These are phyloP conservation scores for Sphaerophoria rueppellii DNA, from an alignment of 2,888 invertebrate species.

Conservation along the genomic window DNA sequence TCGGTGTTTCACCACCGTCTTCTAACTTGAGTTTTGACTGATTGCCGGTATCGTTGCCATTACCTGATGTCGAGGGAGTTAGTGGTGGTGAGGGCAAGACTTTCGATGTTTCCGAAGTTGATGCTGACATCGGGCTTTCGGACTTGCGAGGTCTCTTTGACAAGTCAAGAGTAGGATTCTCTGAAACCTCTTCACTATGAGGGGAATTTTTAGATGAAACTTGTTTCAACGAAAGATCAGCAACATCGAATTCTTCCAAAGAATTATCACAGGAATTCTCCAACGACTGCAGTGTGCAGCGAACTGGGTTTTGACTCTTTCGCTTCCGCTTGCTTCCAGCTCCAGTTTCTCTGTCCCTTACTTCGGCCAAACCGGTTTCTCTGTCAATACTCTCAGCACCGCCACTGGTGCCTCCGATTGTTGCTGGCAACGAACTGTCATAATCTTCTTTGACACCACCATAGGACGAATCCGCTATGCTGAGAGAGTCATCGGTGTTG, in stretches of 20 bases:
- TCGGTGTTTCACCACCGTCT: slow-evolving; percentile 53
- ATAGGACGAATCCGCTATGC: slow-evolving; percentile 83
- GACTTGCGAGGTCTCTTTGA: slow-evolving; percentile 75
- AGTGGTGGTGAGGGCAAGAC: slow-evolving; percentile 81
- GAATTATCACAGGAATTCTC: slow-evolving; percentile 81
- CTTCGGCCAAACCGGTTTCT: slow-evolving; percentile 28
- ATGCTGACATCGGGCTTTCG: slow-evolving; percentile 73
- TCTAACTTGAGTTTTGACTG: slow-evolving; percentile 40
- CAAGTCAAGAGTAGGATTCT: slow-evolving; percentile 75
- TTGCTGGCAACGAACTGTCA: slow-evolving; percentile 73
- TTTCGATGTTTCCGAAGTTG: slow-evolving; percentile 78
- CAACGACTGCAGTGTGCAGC: slow-evolving; percentile 85
- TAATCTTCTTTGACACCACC: slow-evolving; percentile 81
- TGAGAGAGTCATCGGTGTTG: slow-evolving; percentile 85
- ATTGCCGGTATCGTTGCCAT: slow-evolving; percentile 63
- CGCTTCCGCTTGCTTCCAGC: slow-evolving; percentile 89
- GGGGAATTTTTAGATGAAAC: slow-evolving; percentile 20
- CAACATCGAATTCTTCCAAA: slow-evolving; percentile 79
- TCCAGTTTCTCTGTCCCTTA: slow-evolving; percentile 62
- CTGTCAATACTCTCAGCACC: slow-evolving; percentile 60
- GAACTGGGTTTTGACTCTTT: slow-evolving; percentile 93
- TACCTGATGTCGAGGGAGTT: slow-evolving; percentile 77
- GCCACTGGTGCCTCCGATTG: slow-evolving; percentile 65
- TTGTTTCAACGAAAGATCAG: slow-evolving; percentile 79
- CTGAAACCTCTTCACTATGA: slow-evolving; percentile 52